Evolutionary conservation across 2,888 invertebrate genomes (phyloP).

Genomic region (Drosophila bunnanda): DNA sequence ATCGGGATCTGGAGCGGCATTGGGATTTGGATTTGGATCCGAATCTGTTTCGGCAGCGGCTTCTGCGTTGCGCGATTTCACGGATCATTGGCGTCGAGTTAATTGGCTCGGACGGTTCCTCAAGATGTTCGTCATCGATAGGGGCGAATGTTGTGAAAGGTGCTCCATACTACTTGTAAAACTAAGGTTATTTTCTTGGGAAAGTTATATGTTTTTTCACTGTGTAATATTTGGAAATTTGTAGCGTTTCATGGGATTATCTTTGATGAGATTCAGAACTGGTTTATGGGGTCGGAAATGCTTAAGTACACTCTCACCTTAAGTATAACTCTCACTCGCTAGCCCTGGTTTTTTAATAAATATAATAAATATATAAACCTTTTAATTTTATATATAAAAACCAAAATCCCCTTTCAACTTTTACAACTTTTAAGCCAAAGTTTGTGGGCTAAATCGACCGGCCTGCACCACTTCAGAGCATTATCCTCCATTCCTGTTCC

Average conservation of each 20-base stretch:
- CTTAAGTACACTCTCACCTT: too few relatives aligned
- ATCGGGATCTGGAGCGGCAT: neutral
- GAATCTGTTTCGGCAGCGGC: constrained; percentile 39
- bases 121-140: constrained; percentile 39
- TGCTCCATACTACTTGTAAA: constrained; percentile 1
- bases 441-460: constrained; percentile 20
- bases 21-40: constrained; percentile 2
- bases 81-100: constrained; percentile 71
- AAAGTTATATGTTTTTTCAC: neutral
- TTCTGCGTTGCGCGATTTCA: constrained; percentile 72
- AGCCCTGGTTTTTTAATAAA: too few relatives aligned
- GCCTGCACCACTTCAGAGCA: constrained; percentile 25
- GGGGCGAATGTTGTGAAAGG: constrained; percentile 31
- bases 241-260: neutral
- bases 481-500: constrained; percentile 15
- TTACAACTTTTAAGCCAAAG: neutral
- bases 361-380: neutral
- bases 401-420: neutral
- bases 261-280: too few relatives aligned
- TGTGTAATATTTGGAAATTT: neutral
- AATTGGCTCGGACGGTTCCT: constrained; percentile 62
- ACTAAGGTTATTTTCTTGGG: constrained; percentile 1
- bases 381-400: neutral
- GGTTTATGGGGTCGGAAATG: too few relatives aligned
- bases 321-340: too few relatives aligned